Evolutionary conservation across 2,113 vertebrate species (phyloP).

Genomic region (Ceratotherium simum): DNA sequence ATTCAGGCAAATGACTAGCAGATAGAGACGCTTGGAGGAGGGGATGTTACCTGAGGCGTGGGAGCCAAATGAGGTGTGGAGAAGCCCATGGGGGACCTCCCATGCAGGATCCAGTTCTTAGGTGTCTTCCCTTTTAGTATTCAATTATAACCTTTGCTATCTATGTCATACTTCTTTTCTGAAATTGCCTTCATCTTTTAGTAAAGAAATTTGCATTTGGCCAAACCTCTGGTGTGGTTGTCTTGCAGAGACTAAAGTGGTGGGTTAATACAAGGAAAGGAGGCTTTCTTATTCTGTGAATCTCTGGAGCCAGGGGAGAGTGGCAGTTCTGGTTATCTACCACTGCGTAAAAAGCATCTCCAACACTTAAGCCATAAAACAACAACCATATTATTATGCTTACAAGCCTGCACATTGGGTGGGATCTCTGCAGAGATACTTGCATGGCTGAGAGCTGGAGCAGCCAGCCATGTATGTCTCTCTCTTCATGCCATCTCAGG

Average conservation of each 20-base stretch:
- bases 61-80: not conserved
- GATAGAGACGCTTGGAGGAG: not conserved
- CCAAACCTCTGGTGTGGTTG: not conserved
- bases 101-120: not conserved
- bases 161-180: not conserved
- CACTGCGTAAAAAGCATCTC: not conserved
- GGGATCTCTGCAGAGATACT: not conserved
- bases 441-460: not conserved
- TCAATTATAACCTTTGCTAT: not conserved
- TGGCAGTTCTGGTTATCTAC: not conserved
- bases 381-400: not conserved
- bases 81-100: not conserved
- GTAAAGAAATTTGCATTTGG: not conserved
- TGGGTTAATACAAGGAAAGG: not conserved
- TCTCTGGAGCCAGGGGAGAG: not conserved
- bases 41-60: not conserved
- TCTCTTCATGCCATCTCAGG: not conserved
- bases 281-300: not conserved
- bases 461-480: rapidly evolving
- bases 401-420: not conserved
- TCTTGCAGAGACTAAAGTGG: not conserved
- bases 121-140: not conserved
- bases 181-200: not conserved
- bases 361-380: not conserved
- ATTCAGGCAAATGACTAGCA: not conserved